Base-by-base conservation (phyloP, 2,797 vertebrate species). In the Presbytis comata region DNA sequence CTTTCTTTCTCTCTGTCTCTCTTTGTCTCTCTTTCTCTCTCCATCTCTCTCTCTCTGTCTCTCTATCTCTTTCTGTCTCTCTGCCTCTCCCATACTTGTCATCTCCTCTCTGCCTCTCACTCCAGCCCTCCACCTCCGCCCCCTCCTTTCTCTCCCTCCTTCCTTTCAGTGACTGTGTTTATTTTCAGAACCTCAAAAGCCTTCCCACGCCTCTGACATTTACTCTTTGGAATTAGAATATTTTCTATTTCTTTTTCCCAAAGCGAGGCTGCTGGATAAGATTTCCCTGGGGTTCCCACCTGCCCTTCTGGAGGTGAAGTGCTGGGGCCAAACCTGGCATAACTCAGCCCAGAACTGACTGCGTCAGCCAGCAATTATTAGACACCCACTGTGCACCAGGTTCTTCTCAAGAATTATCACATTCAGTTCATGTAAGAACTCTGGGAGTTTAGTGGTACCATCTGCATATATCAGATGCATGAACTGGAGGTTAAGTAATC, bases 221-320 rank as follows among this genome's bases (percentile, higher is more conserved):
- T 97, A 92, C 96, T 97, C 85, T 95, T 85, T 83, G 67, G 78
- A 97, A 96, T 94, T 84, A 90, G 91, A 96, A 70, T 59, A 12
- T n/a, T 96, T 93, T 92, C 80, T 84, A 41, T 86, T 89, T 96
- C 95, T 61, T 50, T 24, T 83, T 86, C 41, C n/a, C 30, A 50
- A 76, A 53, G 24, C 0, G 0, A 79, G 10, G 53, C 89, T 80
- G 91, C 19, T 1, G 13, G 48, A 17, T 70, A 21, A 95, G 74
- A 21, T 84, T 83, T 90, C 46, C 76, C 76, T 3, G 3, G 24
- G 67, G 33, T 7, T 22, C 0, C 11, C n/a, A 28, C 46, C 78
- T 11, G 19, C 70, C 89, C 33, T 36, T 70, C 53, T 78, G 14
- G 55, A 94, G 55, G n/a, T 14, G 33, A 83, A 36, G 46, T 2